Conservation (phyloP, 2,888 invertebrate genomes). For the Drosophila antonietae region DNA sequence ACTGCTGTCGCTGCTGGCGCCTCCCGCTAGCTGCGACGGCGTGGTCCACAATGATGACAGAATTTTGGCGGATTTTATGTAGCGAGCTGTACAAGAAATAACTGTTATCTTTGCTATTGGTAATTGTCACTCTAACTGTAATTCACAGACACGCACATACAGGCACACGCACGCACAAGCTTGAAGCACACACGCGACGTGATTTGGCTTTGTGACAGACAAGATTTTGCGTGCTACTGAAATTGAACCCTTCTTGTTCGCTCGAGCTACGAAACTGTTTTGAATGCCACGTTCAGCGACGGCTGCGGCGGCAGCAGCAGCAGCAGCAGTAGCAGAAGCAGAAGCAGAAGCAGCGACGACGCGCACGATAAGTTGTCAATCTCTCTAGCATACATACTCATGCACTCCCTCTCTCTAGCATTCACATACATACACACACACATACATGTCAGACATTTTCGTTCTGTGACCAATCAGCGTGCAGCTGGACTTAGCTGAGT, state of each 20-base stretch:
- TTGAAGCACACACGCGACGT: conserved; percentile 43
- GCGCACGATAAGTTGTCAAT: conserved; percentile 57
- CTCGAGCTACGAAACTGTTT: conserved; percentile 84
- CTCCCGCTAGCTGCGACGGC: conserved; percentile 83
- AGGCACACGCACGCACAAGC: conserved; percentile 16
- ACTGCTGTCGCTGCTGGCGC: conserved; percentile 59
- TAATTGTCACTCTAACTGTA: conserved; percentile 7
- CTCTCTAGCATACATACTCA: conserved; percentile 21
- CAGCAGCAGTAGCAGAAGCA: conserved; percentile 9
- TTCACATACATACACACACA: conserved; percentile 7
- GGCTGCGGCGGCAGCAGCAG: conserved; percentile 44
- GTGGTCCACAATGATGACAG: conserved; percentile 85
- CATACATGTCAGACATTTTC: conserved; percentile 51
- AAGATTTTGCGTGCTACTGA: conserved; percentile 33
- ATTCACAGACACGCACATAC: conserved; percentile 7
- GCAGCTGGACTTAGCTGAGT: conserved; percentile 16
- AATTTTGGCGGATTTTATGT: conserved; percentile 79
- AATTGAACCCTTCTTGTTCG: conserved; percentile 81
- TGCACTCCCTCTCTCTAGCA: conserved; percentile 13
- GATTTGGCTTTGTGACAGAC: conserved; percentile 8
- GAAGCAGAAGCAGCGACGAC: conserved; percentile 28
- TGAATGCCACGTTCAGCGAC: conserved; percentile 65
- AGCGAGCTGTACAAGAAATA: neutral
- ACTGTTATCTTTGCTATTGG: conserved; percentile 1
- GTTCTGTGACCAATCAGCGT: conserved; percentile 40